Conservation (phyloP, 1,140 invertebrate genomes). For the Conopomorpha cramerella region DNA sequence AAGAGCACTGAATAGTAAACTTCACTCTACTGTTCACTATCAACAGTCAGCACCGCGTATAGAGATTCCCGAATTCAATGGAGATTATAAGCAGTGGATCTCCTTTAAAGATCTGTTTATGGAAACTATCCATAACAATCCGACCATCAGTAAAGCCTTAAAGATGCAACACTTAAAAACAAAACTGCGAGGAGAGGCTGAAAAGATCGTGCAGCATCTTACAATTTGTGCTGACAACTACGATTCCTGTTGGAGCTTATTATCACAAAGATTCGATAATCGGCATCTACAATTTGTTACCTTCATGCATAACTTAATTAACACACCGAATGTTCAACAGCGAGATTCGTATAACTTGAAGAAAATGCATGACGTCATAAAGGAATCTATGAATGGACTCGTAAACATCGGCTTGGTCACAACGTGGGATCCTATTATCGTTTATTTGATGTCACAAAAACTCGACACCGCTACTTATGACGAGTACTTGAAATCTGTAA, state of each 20-base stretch:
- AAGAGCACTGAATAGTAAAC: neutral
- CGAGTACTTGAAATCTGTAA: constrained; percentile 7
- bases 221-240: constrained; percentile 9
- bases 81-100: constrained; percentile 10
- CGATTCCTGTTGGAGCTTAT: constrained; percentile 8
- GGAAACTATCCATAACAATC: constrained; percentile 10
- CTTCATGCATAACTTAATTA: constrained; percentile 9
- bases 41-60: neutral
- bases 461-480: constrained; percentile 7
- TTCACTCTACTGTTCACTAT: neutral
- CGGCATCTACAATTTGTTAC: constrained; percentile 8
- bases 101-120: constrained; percentile 12
- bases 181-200: constrained; percentile 7
- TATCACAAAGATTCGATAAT: constrained; percentile 7
- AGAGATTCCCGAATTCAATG: constrained; percentile 8
- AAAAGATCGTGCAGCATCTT: constrained; percentile 9
- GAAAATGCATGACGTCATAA: constrained; percentile 9
- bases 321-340: constrained; percentile 8
- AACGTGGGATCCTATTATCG: constrained; percentile 6
- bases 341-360: constrained; percentile 5
- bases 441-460: constrained; percentile 11
- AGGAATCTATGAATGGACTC: constrained; percentile 11
- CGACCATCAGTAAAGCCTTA: constrained; percentile 5
- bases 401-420: constrained; percentile 9
- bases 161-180: constrained; percentile 5